Base-by-base conservation (phyloP, 2,888 invertebrate genomes). In the Melanargia galathea region DNA sequence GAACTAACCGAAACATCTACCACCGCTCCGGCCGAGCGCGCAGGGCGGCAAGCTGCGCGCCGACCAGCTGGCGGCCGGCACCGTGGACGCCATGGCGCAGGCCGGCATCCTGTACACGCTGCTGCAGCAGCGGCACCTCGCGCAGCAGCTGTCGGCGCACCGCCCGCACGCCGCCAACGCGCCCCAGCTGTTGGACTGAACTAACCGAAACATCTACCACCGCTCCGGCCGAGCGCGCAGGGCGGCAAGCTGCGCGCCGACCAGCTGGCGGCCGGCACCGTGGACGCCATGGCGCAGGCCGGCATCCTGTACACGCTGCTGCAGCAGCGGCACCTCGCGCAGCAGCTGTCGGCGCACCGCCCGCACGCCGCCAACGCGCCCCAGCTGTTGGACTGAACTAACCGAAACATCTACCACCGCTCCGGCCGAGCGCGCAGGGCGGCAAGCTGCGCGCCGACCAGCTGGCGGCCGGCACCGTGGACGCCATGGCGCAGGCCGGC, bases 221-320 rank as follows among this genome's bases (percentile, higher is more conserved):
- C 98, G 64, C 89, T 98, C 66, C 94, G 97, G 68, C 97, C 94
- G 30, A 72, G 69, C 61, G 92, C 93, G 57, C 92, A 87, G 35
- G 92, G 92, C 65, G 92, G 93, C 73, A 88, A 88, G 77, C 79
- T 70, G 67, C 88, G 90, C 70, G 80, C 87, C 22, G 97, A 97
- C 87, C 94, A 94, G 67, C 92, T 98, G 68, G 97, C 97, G 26
- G 96, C 96, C 18, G 97, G 97, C 69, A 97, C 98, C 0, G 97
- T 97, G 20, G 97, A 98, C 87, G 98, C 97, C 43, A 97, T 98
- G 97, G 97, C 97, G 7, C 98, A 98, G 90, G 97, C 98, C 45
- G 97, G 97, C 73, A 97, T 97, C 76, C 93, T 97, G 40, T 97
- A 97, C 86, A 96, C 97, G 83, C 95, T 97, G 83, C 91, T 97